phyloP scores from a whole-genome alignment of 2,113 vertebrate species.

The Phyllostomus discolor region DNA sequence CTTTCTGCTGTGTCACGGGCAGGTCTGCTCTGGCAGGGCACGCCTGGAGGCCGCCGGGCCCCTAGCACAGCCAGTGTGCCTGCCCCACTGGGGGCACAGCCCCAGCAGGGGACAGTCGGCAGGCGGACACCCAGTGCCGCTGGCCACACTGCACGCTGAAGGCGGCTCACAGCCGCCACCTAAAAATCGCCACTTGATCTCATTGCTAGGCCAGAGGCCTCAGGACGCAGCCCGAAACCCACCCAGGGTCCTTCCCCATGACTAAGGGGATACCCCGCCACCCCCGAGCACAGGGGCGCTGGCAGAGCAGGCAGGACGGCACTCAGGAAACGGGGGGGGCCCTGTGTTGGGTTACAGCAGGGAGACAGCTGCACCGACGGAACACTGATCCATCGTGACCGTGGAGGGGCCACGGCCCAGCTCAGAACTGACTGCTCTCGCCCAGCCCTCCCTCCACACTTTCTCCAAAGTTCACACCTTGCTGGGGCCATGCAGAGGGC shows the following conservation, averaged over 20 bases:
- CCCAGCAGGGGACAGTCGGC: not conserved
- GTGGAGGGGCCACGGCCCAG: not conserved
- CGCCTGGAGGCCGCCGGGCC: not conserved
- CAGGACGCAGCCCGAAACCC: not conserved
- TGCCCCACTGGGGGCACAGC: not conserved
- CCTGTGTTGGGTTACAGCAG: no score
- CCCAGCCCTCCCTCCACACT: not conserved
- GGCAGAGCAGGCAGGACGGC: rapidly evolving
- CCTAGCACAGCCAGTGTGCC: rapidly evolving
- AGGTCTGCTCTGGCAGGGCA: not conserved
- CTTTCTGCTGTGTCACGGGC: not conserved
- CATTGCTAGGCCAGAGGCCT: not conserved
- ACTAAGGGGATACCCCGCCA: not conserved
- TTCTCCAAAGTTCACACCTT: not conserved
- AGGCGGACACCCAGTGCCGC: rapidly evolving
- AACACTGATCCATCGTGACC: not conserved
- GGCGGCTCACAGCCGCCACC: not conserved
- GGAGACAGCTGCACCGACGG: not conserved
- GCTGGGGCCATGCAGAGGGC: not conserved
- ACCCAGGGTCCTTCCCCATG: not conserved
- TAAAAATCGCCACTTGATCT: not conserved
- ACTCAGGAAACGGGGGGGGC: no score
- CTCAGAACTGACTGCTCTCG: no score
- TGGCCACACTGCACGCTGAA: not conserved
- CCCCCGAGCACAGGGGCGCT: not conserved